These are phyloP conservation scores for Tapirus terrestris DNA, from an alignment of 2,113 vertebrate genomes.

Conservation along the genomic window DNA sequence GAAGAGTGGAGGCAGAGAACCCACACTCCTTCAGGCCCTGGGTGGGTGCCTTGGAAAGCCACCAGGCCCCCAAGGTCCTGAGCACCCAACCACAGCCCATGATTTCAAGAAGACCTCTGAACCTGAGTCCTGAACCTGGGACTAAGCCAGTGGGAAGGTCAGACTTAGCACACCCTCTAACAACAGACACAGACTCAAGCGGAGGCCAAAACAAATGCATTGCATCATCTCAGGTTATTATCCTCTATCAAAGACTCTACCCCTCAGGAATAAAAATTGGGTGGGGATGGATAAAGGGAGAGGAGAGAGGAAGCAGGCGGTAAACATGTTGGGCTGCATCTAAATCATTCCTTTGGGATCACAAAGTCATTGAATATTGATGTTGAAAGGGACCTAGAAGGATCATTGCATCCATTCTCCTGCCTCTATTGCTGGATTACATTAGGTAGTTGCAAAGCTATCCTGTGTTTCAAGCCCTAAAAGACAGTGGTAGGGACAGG, in stretches of 20 bases:
- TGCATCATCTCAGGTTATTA: constrained; percentile 63
- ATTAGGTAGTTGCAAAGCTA: background rate
- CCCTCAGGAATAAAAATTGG: constrained; percentile 33
- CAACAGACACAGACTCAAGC: constrained; percentile 31
- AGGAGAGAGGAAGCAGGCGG: constrained; percentile 50
- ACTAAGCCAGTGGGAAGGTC: background rate
- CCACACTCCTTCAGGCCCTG: background rate
- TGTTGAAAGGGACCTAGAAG: background rate
- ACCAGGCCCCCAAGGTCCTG: background rate
- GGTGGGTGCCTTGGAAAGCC: background rate
- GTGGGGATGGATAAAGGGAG: constrained; percentile 19
- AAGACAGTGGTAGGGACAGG: background rate
- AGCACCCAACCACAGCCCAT: background rate
- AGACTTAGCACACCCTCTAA: constrained; percentile 60
- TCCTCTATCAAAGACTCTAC: constrained; percentile 57
- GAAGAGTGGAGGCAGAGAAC: background rate
- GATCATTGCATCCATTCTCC: background rate
- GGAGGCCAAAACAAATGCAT: constrained; percentile 65
- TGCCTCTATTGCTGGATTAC: background rate
- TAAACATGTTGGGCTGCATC: constrained; percentile 37
- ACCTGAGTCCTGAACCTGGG: constrained; percentile 19
- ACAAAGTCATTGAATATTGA: background rate
- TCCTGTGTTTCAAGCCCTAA: background rate
- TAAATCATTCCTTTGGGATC: constrained; percentile 15
- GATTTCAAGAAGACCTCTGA: constrained; percentile 31